phyloP scores from a whole-genome alignment of 2,888 invertebrate genomes.

The Gortyna flavago region DNA sequence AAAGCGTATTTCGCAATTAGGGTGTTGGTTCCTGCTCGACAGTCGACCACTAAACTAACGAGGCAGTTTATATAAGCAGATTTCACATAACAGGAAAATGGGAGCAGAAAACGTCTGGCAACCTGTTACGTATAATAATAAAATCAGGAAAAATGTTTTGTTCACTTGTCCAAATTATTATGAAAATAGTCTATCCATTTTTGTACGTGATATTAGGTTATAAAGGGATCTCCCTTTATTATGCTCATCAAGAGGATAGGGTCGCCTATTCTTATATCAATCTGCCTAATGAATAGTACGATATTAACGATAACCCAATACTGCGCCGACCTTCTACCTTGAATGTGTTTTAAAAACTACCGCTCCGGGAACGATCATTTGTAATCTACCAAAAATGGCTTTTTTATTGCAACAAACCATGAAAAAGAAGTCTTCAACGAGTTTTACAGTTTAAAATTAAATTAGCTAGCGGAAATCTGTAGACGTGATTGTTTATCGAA shows the following conservation, averaged over 20 bases:
- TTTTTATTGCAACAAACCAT: background rate
- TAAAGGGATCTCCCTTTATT: conserved; percentile 6
- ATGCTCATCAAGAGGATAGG: conserved; percentile 5
- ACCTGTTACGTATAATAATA: conserved; percentile 1
- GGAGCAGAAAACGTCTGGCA: background rate
- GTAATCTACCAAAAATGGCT: background rate
- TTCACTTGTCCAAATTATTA: background rate
- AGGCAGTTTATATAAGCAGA: background rate
- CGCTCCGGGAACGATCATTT: background rate
- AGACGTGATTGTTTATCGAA: no score
- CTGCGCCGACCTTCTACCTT: background rate
- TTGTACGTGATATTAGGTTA: background rate
- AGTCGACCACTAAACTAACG: background rate
- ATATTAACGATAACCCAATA: conserved; percentile 7
- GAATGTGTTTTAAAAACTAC: background rate
- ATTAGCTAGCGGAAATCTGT: no score
- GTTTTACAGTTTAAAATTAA: no score
- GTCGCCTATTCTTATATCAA: conserved; percentile 23
- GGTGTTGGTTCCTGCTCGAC: no score
- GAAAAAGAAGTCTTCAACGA: background rate
- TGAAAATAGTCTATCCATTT: background rate
- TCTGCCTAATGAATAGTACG: conserved; percentile 11
- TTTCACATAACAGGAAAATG: background rate
- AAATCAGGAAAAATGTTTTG: background rate
- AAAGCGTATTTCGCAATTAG: no score